Evolutionary conservation across 2,797 vertebrate species (phyloP).

Genomic region (Thripadectes ignobilis): DNA sequence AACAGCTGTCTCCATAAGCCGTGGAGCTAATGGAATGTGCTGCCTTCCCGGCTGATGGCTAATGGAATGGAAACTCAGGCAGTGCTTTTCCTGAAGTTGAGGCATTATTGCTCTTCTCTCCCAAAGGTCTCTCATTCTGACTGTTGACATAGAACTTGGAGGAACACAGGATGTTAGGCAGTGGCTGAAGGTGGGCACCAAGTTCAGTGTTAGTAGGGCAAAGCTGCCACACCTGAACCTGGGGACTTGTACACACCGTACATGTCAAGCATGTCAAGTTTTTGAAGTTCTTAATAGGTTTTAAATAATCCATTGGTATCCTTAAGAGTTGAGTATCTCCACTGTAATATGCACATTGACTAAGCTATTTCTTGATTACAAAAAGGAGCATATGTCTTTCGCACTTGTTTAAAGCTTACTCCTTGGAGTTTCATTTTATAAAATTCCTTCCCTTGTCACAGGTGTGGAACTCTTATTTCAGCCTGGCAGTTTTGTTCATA

Average conservation of each 20-base stretch:
- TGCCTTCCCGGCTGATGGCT: neutral
- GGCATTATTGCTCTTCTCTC: neutral
- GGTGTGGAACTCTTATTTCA: constrained; percentile 99
- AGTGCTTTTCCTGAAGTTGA: neutral
- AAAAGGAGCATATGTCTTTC: neutral
- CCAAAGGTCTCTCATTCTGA: neutral
- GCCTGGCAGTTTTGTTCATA: constrained; percentile 95
- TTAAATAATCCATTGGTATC: neutral
- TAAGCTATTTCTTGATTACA: neutral
- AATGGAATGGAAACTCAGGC: neutral
- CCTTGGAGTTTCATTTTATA: neutral
- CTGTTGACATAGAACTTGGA: neutral
- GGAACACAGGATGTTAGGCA: neutral
- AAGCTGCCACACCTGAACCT: neutral
- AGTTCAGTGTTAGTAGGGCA: neutral
- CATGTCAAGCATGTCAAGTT: no score
- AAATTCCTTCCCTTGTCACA: constrained; percentile 66
- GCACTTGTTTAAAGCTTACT: neutral
- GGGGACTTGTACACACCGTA: neutral
- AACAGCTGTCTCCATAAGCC: neutral
- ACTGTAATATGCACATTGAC: neutral
- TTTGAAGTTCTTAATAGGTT: neutral
- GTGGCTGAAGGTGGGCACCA: neutral
- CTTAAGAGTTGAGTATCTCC: neutral
- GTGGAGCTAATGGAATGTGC: neutral